phyloP scores from a whole-genome alignment of 2,113 vertebrate species.

The Ctenodactylus gundi region DNA sequence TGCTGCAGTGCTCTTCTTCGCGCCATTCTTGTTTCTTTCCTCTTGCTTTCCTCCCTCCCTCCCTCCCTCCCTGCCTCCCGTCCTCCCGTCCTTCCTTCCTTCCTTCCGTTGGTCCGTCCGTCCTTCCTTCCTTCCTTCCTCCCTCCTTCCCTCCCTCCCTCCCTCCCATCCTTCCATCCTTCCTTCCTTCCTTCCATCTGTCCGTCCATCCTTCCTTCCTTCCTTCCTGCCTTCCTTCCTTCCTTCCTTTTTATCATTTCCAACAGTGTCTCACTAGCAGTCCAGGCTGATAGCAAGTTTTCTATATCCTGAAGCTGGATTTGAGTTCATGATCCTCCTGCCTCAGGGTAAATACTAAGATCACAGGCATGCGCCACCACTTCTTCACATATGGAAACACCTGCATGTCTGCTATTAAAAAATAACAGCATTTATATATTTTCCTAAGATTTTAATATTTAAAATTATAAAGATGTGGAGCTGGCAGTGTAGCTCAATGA shows the following conservation, averaged over 20 bases:
- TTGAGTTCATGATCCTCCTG: background rate
- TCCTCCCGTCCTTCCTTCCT: background rate
- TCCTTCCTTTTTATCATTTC: background rate
- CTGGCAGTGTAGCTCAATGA: no score
- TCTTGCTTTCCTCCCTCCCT: background rate
- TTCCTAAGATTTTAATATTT: background rate
- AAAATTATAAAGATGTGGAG: background rate
- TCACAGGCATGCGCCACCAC: background rate
- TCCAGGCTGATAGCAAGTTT: no score
- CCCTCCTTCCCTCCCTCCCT: background rate
- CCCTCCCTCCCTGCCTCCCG: background rate
- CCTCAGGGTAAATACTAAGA: background rate
- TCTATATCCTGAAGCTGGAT: no score
- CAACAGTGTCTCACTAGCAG: background rate
- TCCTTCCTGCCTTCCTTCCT: background rate
- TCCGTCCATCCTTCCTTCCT: background rate
- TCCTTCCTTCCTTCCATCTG: no score
- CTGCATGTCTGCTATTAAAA: background rate
- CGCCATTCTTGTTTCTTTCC: background rate
- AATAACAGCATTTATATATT: background rate
- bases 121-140: background rate
- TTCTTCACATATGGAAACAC: background rate
- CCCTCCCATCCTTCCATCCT: background rate
- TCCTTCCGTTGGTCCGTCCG: no score
- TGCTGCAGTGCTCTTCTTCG: background rate